Base-by-base conservation (phyloP, 2,797 vertebrate species). In the Crenichthys baileyi region DNA sequence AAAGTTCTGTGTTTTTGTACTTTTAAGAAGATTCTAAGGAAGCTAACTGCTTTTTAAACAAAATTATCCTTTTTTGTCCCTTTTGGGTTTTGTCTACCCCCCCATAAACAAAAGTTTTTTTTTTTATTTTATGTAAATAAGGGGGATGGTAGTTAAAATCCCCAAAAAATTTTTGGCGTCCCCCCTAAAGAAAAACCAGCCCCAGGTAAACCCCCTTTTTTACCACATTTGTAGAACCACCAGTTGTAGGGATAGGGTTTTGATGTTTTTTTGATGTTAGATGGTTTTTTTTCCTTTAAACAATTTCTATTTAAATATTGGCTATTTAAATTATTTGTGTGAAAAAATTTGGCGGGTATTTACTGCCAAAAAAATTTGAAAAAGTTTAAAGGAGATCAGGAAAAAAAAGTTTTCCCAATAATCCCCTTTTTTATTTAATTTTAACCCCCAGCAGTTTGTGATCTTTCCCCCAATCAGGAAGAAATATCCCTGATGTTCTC, bases 401-500 rank as follows among this genome's bases (percentile, higher is more conserved):
- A n/a, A n/a, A 65, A 22, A 39, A 15, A 68, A 24, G 41, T 44
- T 39, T 18, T 3, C 1, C 36, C 29, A 51, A 26, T 67, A 36
- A 36, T 36, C 36, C 36, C n/a, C n/a, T n/a, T n/a, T n/a, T 36
- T 36, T 36, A 36, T 36, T 4, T 36, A 3, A 36, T 15, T 46
- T n/a, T 61, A 79, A 77, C 70, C 76, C 79, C 65, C 4, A 46
- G 50, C 65, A 58, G 73, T 83, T 83, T 76, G 39, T 78, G 76
- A 82, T 84, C 67, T n/a, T n/a, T 58, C 89, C 96, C 97, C 97
- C 95, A 96, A 98, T 97, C 96, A 92, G 93, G 90, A 91, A 94
- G 94, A 56, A 96, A 86, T 91, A 88, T 96, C 96, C 95, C 95
- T 84, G 87, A 95, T 96, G 95, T 95, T 95, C 94, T 96, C 96